phyloP scores from a whole-genome alignment of 2,113 vertebrate species.

The Ibidorhyncha struthersii region DNA sequence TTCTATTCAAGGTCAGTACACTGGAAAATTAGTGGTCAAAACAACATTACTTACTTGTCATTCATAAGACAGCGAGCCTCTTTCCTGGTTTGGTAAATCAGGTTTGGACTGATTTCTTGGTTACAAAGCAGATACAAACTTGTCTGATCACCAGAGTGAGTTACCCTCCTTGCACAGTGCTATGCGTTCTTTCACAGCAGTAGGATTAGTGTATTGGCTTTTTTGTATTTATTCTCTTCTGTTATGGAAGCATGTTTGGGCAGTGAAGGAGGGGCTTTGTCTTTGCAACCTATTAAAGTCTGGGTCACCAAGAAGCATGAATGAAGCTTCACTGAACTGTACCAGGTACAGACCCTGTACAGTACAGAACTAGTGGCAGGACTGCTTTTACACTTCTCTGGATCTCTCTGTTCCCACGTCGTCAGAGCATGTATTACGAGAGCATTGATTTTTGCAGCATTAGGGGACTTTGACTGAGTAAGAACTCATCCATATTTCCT shows the following conservation, averaged over 20 bases:
- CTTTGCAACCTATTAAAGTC: not conserved
- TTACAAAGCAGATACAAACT: not conserved
- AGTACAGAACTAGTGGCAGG: not conserved
- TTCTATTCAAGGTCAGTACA: not conserved
- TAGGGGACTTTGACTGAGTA: not conserved
- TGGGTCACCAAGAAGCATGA: not conserved
- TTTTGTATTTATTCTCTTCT: not conserved
- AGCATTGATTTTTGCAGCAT: not conserved
- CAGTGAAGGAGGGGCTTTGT: not conserved
- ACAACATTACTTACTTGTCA: not conserved
- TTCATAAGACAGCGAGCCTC: accelerated
- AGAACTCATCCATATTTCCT: not conserved
- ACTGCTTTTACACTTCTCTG: not conserved
- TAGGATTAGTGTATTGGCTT: not conserved
- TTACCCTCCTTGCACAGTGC: not conserved
- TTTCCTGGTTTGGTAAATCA: not conserved
- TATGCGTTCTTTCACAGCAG: not conserved
- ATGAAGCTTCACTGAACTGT: not conserved
- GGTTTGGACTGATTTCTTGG: not conserved
- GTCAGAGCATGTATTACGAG: not conserved
- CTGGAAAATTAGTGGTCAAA: not conserved
- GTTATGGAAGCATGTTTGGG: not conserved
- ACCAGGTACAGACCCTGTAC: not conserved
- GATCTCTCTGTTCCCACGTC: not conserved
- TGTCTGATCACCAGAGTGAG: not conserved